Base-by-base conservation (phyloP, 1,140 invertebrate genomes). In the Drosophila equinoxialis region DNA sequence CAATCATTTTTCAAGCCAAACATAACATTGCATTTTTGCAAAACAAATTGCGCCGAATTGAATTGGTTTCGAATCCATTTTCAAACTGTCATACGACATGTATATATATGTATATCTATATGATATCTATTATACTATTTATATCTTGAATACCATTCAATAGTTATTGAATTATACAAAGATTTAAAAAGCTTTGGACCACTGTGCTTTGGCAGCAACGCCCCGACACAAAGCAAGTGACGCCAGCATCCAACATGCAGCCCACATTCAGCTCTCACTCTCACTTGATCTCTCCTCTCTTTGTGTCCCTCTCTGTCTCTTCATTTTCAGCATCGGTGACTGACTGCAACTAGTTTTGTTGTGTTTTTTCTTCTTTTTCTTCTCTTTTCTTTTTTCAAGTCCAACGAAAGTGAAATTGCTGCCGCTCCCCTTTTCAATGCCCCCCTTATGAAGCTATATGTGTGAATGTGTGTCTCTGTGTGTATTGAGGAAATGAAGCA, bases 361-460 rank as follows among this genome's bases (percentile, higher is more conserved):
- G 14, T 51, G 17, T 48, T 13, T 37, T 55, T 37, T 23, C 2
- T n/a, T 41, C 8, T 41, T 30, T 4, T 41, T 30, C 45, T 39
- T 57, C 13, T 67, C 26, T 30, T 26, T 33, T 67, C 58, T 77
- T 62, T 72, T 83, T 89, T 87, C 84, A 87, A 87, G 83, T 84
- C 83, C 84, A 87, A 89, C 70, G 83, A 87, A 87, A 87, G 83
- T 87, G 83, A 87, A 89, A 89, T 72, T 89, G 48, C 73, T 65
- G 64, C 55, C 73, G 71, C 68, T 75, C 81, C 58, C 65, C 68
- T 41, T 69, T 54, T 51, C 14, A 54, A 48, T 66, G 33, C 59
- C 14, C 33, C 33, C 33, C 37, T 39, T 20, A 23, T 61, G 48
- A 61, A 11, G 57, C n/a, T 39, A 60, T 26, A 37, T 51, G 55